phyloP scores from a whole-genome alignment of 1,140 invertebrate species.

The Radopholus similis region DNA sequence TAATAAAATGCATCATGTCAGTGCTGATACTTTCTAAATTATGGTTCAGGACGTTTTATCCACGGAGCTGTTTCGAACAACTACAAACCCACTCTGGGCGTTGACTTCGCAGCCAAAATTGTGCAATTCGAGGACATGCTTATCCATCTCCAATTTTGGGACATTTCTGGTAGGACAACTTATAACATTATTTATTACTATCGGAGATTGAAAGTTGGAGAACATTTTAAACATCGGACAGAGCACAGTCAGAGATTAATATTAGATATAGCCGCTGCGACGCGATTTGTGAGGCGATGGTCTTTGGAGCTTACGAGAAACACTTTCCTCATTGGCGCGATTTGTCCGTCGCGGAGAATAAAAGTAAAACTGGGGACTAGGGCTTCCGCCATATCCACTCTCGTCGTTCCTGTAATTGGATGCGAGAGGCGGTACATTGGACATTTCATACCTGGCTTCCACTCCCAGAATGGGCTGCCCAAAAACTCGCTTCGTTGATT shows the following conservation, averaged over 20 bases:
- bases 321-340: too few species aligned
- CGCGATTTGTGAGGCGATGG: too few species aligned
- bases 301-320: too few species aligned
- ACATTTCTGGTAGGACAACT: slow-evolving; percentile 26
- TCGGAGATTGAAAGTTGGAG: too few species aligned
- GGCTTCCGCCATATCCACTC: background rate
- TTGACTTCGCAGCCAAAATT: slow-evolving; percentile 32
- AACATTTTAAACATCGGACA: too few species aligned
- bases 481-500: slow-evolving; percentile 54
- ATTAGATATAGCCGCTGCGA: too few species aligned
- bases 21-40: background rate
- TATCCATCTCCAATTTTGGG: slow-evolving; percentile 28
- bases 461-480: slow-evolving; percentile 44
- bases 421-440: background rate
- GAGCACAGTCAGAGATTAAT: too few species aligned
- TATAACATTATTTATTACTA: too few species aligned
- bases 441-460: background rate
- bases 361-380: too few species aligned
- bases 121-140: slow-evolving; percentile 27
- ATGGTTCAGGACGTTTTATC: slow-evolving; percentile 3
- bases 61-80: background rate
- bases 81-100: slow-evolving; percentile 15
- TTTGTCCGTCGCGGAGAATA: too few species aligned
- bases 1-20: slow-evolving; percentile 18
- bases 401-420: background rate